Conservation (phyloP, 2,113 vertebrate species). For the Caranx melampygus region DNA sequence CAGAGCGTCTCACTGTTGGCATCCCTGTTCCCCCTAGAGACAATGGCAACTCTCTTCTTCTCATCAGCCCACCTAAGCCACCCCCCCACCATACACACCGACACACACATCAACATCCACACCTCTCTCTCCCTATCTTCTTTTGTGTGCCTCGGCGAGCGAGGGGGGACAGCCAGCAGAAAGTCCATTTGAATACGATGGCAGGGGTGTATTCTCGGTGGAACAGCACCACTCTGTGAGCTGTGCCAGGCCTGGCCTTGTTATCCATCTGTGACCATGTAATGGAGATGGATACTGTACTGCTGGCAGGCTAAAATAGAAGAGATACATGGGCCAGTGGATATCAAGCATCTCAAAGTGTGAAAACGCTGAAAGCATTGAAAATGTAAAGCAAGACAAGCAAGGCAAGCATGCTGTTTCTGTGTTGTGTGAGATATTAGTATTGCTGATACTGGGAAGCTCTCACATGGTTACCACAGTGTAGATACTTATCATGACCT, state of each 20-base stretch:
- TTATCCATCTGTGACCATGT: slow-evolving; percentile 74
- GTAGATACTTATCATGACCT: slow-evolving; percentile 15
- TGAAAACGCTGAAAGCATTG: slow-evolving; percentile 47
- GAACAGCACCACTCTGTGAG: slow-evolving; percentile 62
- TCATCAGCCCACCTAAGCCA: slow-evolving; percentile 69
- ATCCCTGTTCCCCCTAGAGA: slow-evolving; percentile 67
- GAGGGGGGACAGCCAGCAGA: slow-evolving; percentile 56
- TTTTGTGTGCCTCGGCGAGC: slow-evolving; percentile 45
- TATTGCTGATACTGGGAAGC: neutral
- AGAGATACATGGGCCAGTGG: slow-evolving; percentile 54
- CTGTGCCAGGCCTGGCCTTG: slow-evolving; percentile 71
- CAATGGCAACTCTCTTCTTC: slow-evolving; percentile 62
- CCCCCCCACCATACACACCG: slow-evolving; percentile 19
- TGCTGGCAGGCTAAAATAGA: slow-evolving; percentile 61
- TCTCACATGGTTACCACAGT: neutral
- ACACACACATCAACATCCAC: slow-evolving; percentile 6
- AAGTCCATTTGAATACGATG: slow-evolving; percentile 74
- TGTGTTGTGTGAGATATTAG: slow-evolving; percentile 25
- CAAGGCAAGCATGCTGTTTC: neutral
- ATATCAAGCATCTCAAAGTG: slow-evolving; percentile 54
- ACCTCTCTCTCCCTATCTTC: slow-evolving; percentile 44
- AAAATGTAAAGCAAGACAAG: slow-evolving; percentile 47
- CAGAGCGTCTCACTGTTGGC: slow-evolving; percentile 57
- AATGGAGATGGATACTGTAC: slow-evolving; percentile 73
- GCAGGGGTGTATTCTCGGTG: slow-evolving; percentile 70